Evolutionary conservation across 2,113 vertebrate genomes (phyloP).

Genomic region (Bucco capensis): DNA sequence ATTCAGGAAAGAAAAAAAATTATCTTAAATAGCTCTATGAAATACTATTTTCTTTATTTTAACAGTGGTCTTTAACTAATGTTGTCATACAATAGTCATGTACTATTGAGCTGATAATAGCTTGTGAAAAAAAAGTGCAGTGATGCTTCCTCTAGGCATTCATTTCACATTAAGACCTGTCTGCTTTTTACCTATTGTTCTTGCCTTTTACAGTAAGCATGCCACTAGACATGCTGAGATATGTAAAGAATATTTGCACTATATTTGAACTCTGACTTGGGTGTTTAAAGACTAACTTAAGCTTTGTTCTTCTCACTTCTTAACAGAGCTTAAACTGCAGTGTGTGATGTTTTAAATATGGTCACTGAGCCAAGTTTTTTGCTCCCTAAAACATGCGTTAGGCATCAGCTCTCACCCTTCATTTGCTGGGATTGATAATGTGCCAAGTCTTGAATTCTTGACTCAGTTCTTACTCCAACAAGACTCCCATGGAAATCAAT

Average conservation of each 20-base stretch:
- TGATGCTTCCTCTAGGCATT: background rate
- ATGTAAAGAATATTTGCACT: conserved; percentile 38
- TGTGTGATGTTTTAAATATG: conserved; percentile 57
- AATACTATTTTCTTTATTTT: background rate
- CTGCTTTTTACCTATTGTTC: background rate
- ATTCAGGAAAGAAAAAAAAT: background rate
- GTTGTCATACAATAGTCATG: background rate
- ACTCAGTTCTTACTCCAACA: conserved; percentile 37
- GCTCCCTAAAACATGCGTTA: conserved; percentile 69
- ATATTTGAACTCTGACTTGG: conserved; percentile 50
- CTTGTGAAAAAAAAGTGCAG: background rate
- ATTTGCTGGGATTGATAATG: conserved; percentile 59
- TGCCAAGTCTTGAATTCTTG: conserved; percentile 65
- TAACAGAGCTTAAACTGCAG: conserved; percentile 37
- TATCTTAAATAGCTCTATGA: background rate
- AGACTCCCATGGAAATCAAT: conserved; percentile 54
- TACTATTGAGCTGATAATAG: background rate
- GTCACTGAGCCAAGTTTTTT: conserved; percentile 66
- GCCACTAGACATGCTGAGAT: conserved; percentile 9
- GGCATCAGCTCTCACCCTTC: conserved; percentile 58
- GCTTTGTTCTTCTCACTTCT: conserved; percentile 62
- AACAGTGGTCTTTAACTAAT: background rate
- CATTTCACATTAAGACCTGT: background rate
- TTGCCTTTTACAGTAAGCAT: background rate
- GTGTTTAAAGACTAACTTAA: conserved; percentile 40